Evolutionary conservation across 2,797 vertebrate species (phyloP).

Genomic region (Myotis myotis): DNA sequence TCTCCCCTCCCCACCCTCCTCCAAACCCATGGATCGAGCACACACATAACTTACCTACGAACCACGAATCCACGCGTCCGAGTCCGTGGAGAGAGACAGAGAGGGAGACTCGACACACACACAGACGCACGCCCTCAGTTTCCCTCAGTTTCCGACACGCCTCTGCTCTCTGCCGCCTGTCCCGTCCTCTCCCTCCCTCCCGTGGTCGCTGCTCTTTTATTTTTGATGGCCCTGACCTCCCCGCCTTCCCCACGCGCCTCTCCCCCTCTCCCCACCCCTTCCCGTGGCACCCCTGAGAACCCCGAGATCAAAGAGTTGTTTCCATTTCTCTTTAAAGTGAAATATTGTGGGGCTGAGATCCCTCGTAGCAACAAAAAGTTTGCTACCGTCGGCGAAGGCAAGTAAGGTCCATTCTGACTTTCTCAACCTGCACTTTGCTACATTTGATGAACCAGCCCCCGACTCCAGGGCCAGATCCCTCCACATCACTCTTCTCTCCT

Average conservation of each 20-base stretch:
- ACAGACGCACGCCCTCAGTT: conserved; percentile 56
- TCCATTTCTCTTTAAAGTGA: conserved; percentile 85
- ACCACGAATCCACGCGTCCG: background rate
- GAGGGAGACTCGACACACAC: conserved; percentile 64
- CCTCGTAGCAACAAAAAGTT: conserved; percentile 84
- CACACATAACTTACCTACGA: conserved; percentile 34
- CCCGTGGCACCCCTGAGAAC: conserved; percentile 73
- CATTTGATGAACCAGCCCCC: conserved; percentile 80
- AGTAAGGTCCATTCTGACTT: conserved; percentile 84
- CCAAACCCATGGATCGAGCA: conserved; percentile 61
- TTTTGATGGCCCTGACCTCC: conserved; percentile 71
- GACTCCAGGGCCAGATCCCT: conserved; percentile 79
- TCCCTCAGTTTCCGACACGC: conserved; percentile 62
- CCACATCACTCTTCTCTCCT: conserved; percentile 80
- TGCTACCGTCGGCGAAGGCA: conserved; percentile 83
- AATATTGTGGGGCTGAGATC: conserved; percentile 83
- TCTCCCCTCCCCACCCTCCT: conserved; percentile 59
- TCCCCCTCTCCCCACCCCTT: conserved; percentile 73
- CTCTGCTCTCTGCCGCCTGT: conserved; percentile 71
- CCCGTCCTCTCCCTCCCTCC: conserved; percentile 63
- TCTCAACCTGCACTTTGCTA: conserved; percentile 82
- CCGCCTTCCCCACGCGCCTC: conserved; percentile 53
- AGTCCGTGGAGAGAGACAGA: conserved; percentile 68
- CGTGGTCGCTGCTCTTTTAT: conserved; percentile 74
- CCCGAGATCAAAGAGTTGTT: conserved; percentile 84